Evolutionary conservation across 2,888 invertebrate genomes (phyloP).

Genomic region (Apodemia mormo): DNA sequence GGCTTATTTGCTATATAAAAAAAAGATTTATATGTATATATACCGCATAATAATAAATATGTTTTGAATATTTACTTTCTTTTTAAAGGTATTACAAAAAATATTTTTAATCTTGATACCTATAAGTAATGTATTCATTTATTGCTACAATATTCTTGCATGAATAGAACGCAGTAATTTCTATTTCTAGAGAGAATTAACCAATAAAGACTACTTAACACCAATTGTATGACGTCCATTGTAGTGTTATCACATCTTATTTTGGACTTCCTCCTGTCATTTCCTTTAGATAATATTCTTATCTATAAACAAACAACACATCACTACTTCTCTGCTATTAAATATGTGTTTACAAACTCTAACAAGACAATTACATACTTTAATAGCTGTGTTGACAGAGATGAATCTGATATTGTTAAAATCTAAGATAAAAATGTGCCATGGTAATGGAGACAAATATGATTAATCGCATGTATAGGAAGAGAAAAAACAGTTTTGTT

Average conservation of each 20-base stretch:
- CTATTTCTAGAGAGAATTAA: constrained; percentile 20
- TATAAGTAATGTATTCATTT: neutral
- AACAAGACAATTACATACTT: neutral
- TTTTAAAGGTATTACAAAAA: too few relatives aligned
- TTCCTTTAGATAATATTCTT: constrained; percentile 35
- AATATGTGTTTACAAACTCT: constrained; percentile 14
- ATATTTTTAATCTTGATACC: neutral
- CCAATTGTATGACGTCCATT: constrained; percentile 37
- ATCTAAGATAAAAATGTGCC: too few relatives aligned
- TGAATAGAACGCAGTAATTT: constrained; percentile 16
- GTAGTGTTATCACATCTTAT: constrained; percentile 41
- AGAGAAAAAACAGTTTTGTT: too few relatives aligned
- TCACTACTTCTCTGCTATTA: neutral
- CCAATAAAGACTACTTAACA: constrained; percentile 24
- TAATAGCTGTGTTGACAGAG: constrained; percentile 8
- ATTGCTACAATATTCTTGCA: neutral
- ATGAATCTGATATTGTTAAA: neutral
- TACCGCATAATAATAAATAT: too few relatives aligned
- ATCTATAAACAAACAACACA: constrained; percentile 28
- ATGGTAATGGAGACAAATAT: too few relatives aligned
- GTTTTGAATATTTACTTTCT: too few relatives aligned
- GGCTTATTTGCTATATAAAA: too few relatives aligned
- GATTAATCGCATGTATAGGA: too few relatives aligned
- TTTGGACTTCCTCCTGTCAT: constrained; percentile 38
- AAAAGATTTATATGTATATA: too few relatives aligned